Base-by-base conservation (phyloP, 2,113 vertebrate genomes). In the Carassius carassius region DNA sequence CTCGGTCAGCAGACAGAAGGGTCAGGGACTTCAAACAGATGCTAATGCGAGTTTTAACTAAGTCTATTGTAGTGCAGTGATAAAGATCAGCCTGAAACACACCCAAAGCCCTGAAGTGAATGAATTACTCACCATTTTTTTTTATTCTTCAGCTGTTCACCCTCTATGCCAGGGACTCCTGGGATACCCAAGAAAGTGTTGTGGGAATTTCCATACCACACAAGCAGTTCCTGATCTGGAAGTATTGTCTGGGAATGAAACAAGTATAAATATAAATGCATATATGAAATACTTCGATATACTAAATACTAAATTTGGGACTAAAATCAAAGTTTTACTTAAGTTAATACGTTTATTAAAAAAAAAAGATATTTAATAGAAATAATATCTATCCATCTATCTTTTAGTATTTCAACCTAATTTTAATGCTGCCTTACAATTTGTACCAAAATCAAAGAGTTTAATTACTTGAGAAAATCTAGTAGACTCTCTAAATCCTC, bases 171-270 rank as follows among this genome's bases (percentile, higher is more conserved):
- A 0, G 97, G 96, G 16, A 99, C 98, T 0, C 98, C 98, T 0
- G 98, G 98, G 62, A 99, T 99, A 17, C 98, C 98, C 87, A 99
- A 92, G 89, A 99, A 99, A 12, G 96, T 99, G 91, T 97, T 99
- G 86, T 98, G 97, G 0, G 97, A 98, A 90, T 98, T 99, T 60
- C 98, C 96, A 0, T 99, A 99, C 98, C 98, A 99, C 47, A 99
- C 98, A 73, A 99, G 93, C 85, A 99, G 92, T 86, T 99, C 98
- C 92, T 99, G 98, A 87, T 99, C 98, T 0, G 98, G 98, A 21
- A 97, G 98, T 85, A 99, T 98, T 60, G 98, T 99, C 98, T 99
- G 85, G 12, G 83, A 32, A 51, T 83, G 29, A 67, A 23, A 47
- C 23, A 37, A 37, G 37, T 1, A 75, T 35, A 54, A 58, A 81